phyloP scores from a whole-genome alignment of 1,140 invertebrate genomes.

The Ceratina australensis region DNA sequence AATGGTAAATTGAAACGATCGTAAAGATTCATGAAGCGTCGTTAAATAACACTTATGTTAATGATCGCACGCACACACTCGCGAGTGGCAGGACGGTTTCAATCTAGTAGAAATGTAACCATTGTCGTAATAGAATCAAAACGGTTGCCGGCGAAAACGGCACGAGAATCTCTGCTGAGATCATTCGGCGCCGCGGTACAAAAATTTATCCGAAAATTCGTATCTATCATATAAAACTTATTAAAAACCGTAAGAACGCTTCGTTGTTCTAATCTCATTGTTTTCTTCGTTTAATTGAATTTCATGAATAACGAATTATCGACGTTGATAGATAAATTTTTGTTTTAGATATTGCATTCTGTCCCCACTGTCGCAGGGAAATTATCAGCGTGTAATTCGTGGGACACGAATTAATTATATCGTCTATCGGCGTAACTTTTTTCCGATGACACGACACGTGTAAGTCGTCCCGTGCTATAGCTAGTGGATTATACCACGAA shows the following conservation, averaged over 20 bases:
- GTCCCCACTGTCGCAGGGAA: no score
- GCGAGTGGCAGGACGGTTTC: background rate
- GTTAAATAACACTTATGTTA: constrained; percentile 51
- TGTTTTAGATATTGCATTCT: no score
- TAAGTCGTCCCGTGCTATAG: background rate
- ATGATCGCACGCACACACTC: constrained; percentile 1
- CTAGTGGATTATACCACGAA: background rate
- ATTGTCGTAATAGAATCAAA: constrained; percentile 7
- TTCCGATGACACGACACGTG: background rate
- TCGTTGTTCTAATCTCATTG: background rate
- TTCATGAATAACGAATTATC: no score
- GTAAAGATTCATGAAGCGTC: constrained; percentile 49
- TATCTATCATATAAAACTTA: no score
- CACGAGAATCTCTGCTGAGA: constrained; percentile 14
- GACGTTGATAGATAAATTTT: no score
- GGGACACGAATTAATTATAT: no score
- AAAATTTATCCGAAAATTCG: no score
- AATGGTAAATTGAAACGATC: constrained; percentile 41
- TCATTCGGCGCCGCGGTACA: no score
- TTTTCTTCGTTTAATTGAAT: no score
- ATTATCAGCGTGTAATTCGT: no score
- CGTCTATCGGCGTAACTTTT: background rate
- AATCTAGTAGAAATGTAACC: constrained; percentile 37
- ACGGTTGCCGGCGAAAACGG: constrained; percentile 14
- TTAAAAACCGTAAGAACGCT: background rate